phyloP scores from a whole-genome alignment of 2,113 vertebrate species.

The Procapra przewalskii region DNA sequence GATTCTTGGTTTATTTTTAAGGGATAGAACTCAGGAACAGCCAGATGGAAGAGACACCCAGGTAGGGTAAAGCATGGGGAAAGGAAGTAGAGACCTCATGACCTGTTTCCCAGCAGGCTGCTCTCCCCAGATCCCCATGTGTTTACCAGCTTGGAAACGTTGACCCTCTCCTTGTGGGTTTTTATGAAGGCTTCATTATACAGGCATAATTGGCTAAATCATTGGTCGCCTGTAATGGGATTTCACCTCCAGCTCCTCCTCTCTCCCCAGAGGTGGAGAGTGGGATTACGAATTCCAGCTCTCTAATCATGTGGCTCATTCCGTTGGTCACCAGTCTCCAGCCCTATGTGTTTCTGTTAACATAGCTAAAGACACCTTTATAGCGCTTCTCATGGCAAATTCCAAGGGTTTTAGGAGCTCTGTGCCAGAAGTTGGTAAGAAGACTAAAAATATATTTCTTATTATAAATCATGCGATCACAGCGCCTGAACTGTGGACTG shows the following conservation, averaged over 20 bases:
- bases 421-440: background rate
- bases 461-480: background rate
- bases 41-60: background rate
- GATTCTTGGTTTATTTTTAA: background rate
- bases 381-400: background rate
- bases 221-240: background rate
- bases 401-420: background rate
- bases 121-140: background rate
- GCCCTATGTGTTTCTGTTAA: background rate
- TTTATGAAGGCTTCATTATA: background rate
- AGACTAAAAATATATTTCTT: background rate
- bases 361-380: background rate
- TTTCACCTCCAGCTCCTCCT: background rate
- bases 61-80: background rate
- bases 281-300: background rate
- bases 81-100: background rate
- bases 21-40: background rate
- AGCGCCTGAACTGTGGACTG: background rate
- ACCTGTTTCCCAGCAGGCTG: background rate
- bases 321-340: background rate
- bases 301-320: background rate
- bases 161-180: background rate
- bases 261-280: background rate
- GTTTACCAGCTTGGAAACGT: background rate
- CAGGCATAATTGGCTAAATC: background rate